phyloP scores from a whole-genome alignment of 92 coral and sea anemone species.

The Zoanthus gigantus region DNA sequence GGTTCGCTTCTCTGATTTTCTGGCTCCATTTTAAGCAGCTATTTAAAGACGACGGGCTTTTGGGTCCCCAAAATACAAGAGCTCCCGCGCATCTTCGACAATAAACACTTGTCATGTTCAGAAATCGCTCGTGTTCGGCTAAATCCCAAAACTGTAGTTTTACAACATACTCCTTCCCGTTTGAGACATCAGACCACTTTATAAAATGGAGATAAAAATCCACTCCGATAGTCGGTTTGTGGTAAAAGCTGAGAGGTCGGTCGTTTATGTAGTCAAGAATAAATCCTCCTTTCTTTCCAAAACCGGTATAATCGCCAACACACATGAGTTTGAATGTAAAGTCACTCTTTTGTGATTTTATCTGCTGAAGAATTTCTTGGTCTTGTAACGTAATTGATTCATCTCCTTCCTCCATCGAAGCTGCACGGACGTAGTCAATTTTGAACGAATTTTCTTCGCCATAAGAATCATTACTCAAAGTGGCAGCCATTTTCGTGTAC shows the following conservation, averaged over 20 bases:
- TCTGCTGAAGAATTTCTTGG: conserved; percentile 79
- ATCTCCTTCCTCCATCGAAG: conserved; percentile 40
- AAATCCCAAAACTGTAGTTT: conserved; percentile 94
- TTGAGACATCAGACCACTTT: conserved; percentile 69
- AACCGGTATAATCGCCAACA: conserved; percentile 90
- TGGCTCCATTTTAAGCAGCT: conserved; percentile 87
- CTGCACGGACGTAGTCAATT: conserved; percentile 19
- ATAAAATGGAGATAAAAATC: conserved; percentile 86
- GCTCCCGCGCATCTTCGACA: conserved; percentile 91
- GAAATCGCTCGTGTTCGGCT: conserved; percentile 90
- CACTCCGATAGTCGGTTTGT: conserved; percentile 91
- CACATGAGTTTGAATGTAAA: conserved; percentile 90
- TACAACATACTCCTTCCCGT: conserved; percentile 68
- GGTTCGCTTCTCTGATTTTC: conserved; percentile 85
- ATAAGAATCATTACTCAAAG: conserved; percentile 18
- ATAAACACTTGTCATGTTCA: conserved; percentile 84
- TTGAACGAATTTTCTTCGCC: conserved; percentile 40
- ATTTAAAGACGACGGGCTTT: conserved; percentile 86
- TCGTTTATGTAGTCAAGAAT: conserved; percentile 83
- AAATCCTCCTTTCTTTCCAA: conserved; percentile 92
- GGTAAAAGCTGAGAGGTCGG: conserved; percentile 87
- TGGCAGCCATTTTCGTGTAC: conserved; percentile 26
- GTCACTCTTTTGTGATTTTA: conserved; percentile 82
- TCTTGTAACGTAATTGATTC: conserved; percentile 70
- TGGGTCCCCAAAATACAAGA: conserved; percentile 92